These are phyloP conservation scores for Ormyrus nitidulus DNA, from an alignment of 2,888 invertebrate species.

Conservation along the genomic window DNA sequence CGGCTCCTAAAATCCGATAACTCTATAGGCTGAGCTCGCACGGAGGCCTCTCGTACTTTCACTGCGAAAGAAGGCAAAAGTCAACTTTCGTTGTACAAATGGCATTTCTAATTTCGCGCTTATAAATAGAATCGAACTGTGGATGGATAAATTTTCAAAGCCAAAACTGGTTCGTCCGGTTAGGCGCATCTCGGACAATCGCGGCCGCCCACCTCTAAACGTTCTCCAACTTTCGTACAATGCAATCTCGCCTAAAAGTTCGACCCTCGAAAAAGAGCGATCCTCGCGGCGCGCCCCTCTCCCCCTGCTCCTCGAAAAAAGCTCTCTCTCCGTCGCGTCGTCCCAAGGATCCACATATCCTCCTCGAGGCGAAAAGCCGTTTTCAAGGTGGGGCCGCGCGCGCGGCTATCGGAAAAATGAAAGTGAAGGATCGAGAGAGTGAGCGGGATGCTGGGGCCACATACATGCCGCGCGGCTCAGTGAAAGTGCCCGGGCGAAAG, in stretches of 20 bases:
- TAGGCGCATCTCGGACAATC: too few relatives aligned
- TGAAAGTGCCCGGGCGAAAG: conserved; percentile 75
- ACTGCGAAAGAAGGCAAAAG: too few relatives aligned
- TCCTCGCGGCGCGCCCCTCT: neutral
- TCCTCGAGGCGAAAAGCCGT: conserved; percentile 10
- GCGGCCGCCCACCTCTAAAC: too few relatives aligned
- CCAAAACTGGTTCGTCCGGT: too few relatives aligned
- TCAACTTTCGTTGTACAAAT: too few relatives aligned
- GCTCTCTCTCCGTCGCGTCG: neutral
- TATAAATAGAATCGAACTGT: too few relatives aligned
- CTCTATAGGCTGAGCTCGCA: neutral
- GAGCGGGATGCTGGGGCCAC: conserved; percentile 72
- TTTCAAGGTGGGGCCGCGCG: conserved; percentile 49
- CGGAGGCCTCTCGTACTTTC: too few relatives aligned
- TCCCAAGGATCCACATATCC: neutral
- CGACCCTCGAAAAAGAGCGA: neutral
- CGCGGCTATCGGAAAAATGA: conserved; percentile 54
- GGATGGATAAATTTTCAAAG: too few relatives aligned
- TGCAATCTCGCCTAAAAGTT: neutral
- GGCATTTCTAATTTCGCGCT: too few relatives aligned
- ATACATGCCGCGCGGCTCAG: conserved; percentile 62
- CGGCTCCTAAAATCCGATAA: neutral
- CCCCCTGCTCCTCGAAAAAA: too few relatives aligned
- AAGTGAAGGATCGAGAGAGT: conserved; percentile 61
- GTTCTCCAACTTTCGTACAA: too few relatives aligned